A percentile compares a stretch with the other conserved stretches of the same genome.
Conservation (phyloP, 2,797 vertebrate genomes). For the Erpetoichthys calabaricus region DNA sequence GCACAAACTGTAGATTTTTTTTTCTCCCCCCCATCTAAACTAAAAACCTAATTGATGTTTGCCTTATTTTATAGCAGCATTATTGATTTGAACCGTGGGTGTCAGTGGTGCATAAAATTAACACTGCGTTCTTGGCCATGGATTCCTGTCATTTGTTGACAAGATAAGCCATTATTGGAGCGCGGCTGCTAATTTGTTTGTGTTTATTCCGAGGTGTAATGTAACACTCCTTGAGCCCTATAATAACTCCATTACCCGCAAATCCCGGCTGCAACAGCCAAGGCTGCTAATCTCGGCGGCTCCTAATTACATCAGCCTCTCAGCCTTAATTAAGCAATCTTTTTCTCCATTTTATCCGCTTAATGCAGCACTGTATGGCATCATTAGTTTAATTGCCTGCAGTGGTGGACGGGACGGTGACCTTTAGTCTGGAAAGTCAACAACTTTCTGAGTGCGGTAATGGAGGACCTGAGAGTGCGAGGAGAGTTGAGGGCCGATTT, state of each 20-base stretch:
- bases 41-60: conserved; percentile 45
- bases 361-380: conserved; percentile 45
- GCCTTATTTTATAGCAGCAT: conserved; percentile 47
- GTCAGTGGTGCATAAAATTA: conserved; percentile 68
- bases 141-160: conserved; percentile 54
- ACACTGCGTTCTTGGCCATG: conserved; percentile 59
- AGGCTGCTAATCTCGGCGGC: conserved; percentile 50
- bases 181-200: conserved; percentile 57
- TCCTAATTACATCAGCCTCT: conserved; percentile 63
- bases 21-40: conserved; percentile 21
- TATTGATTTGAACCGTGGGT: conserved; percentile 47
- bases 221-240: conserved; percentile 45
- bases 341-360: conserved; percentile 49
- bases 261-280: conserved; percentile 37
- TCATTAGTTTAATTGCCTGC: conserved; percentile 39
- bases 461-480: not conserved
- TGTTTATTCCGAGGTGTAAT: conserved; percentile 65
- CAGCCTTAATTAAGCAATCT: conserved; percentile 66
- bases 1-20: conserved; percentile 15
- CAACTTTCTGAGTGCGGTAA: conserved; percentile 24
- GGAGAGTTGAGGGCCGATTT: not conserved
- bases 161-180: conserved; percentile 54
- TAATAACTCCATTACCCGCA: conserved; percentile 66
- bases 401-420: conserved; percentile 33
- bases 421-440: conserved; percentile 24